Percentiles rank a stretch among this genome's conserved stretches.
Conservation (phyloP, 2,888 invertebrate species). For the Diarsia rubi region DNA sequence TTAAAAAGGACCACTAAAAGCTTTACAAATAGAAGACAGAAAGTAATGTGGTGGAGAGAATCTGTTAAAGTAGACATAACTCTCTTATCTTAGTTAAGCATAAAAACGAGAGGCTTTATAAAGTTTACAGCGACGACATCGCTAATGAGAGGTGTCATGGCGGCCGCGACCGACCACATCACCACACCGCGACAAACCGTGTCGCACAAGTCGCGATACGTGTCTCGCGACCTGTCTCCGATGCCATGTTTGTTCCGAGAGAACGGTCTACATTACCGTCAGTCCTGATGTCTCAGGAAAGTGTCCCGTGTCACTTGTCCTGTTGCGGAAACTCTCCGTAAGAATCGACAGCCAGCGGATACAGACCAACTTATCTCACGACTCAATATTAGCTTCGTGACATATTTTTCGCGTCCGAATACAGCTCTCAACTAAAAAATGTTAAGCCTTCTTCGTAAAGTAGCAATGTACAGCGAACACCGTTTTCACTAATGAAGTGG, state of each 20-base stretch:
- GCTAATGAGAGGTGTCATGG: conserved; percentile 65
- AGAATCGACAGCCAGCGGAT: not conserved
- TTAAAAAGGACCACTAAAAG: conserved; percentile 35
- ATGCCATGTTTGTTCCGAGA: not conserved
- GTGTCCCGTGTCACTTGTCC: not conserved
- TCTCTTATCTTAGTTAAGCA: conserved; percentile 60
- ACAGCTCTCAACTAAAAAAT: conserved; percentile 33
- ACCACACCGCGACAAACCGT: conserved; percentile 4
- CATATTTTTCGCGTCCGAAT: conserved; percentile 21
- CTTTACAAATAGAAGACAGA: conserved; percentile 9
- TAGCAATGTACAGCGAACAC: conserved; percentile 54
- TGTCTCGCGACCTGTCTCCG: not conserved
- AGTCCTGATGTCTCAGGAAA: not conserved
- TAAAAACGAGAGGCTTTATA: conserved; percentile 63
- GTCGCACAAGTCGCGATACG: not conserved
- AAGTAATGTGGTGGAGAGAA: conserved; percentile 41
- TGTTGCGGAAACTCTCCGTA: not conserved
- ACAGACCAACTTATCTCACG: not conserved
- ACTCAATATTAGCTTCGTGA: not conserved
- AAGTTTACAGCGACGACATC: conserved; percentile 51
- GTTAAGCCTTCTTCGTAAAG: conserved; percentile 33
- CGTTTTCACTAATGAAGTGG: conserved; percentile 49
- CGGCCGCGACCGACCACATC: not conserved
- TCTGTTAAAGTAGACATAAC: conserved; percentile 45
- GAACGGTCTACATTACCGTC: not conserved